Evolutionary conservation across 2,888 invertebrate genomes (phyloP).

Genomic region (Campopleginae sp.): DNA sequence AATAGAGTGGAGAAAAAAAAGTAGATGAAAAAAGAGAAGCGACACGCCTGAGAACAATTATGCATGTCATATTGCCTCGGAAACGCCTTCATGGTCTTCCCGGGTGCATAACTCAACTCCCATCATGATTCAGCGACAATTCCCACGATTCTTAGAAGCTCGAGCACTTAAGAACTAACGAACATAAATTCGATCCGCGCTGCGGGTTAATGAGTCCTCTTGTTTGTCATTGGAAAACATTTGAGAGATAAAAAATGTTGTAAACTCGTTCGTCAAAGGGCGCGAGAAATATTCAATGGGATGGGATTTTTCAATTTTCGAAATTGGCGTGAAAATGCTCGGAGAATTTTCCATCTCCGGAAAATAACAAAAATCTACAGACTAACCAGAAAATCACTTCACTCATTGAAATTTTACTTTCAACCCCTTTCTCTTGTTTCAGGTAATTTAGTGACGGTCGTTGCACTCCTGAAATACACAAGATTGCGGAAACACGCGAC

Average conservation of each 20-base stretch:
- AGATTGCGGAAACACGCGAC: conserved; percentile 93
- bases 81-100: conserved; percentile 43
- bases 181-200: conserved; percentile 43
- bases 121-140: conserved; percentile 41
- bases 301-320: neutral
- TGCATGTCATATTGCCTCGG: conserved; percentile 33
- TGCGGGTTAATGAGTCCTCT: conserved; percentile 34
- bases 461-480: conserved; percentile 91
- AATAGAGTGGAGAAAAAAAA: conserved; percentile 1
- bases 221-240: conserved; percentile 19
- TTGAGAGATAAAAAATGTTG: conserved; percentile 26
- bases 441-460: conserved; percentile 93
- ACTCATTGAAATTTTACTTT: conserved; percentile 4
- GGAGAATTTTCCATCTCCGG: neutral
- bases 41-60: conserved; percentile 62
- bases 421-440: conserved; percentile 74
- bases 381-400: neutral
- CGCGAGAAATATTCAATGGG: neutral
- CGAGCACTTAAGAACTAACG: conserved; percentile 48
- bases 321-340: neutral
- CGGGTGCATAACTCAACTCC: conserved; percentile 37
- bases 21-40: neutral
- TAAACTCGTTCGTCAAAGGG: conserved; percentile 13
- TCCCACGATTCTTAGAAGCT: conserved; percentile 63
- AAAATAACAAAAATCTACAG: neutral